phyloP scores from a whole-genome alignment of 2,113 vertebrate genomes.

The Pseudorhombus dupliciocellatus region DNA sequence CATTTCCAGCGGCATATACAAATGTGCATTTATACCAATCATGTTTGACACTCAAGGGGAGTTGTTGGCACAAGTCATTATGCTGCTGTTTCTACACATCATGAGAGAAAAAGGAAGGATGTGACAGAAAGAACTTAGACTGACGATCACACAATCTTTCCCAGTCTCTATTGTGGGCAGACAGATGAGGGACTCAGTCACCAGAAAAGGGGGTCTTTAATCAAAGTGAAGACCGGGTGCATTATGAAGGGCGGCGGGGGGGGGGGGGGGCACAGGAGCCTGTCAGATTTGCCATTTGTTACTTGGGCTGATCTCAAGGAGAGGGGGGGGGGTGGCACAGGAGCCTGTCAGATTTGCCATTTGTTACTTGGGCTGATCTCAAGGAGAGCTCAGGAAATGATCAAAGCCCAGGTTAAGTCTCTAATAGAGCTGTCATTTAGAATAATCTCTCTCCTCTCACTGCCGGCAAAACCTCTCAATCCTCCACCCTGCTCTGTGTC shows the following conservation, averaged over 20 bases:
- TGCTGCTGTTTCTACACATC: conserved; percentile 15
- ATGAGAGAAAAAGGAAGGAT: conserved; percentile 7
- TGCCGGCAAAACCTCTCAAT: conserved; percentile 63
- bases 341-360: conserved; percentile 80
- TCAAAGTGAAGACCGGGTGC: conserved; percentile 66
- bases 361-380: conserved; percentile 72
- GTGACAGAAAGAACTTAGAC: conserved; percentile 44
- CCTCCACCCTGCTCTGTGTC: conserved; percentile 29
- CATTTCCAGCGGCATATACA: conserved; percentile 13
- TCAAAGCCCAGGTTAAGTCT: conserved; percentile 84
- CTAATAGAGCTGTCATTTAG: conserved; percentile 82
- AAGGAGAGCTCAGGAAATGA: conserved; percentile 78
- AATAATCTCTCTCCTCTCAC: conserved; percentile 78
- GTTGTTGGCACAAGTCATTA: conserved; percentile 45
- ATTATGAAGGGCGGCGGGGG: conserved; percentile 54
- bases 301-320: conserved; percentile 70
- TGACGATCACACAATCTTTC: conserved; percentile 52
- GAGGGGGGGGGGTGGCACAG: conserved; percentile 46
- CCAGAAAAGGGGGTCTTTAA: conserved; percentile 70
- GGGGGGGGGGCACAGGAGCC: conserved; percentile 49
- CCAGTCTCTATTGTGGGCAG: conserved; percentile 31
- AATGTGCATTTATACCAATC: conserved; percentile 34
- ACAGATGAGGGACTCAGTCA: conserved; percentile 50
- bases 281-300: conserved; percentile 81
- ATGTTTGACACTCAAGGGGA: conserved; percentile 35